These are phyloP conservation scores for Agrypnus murinus DNA, from an alignment of 2,888 invertebrate genomes.

Conservation along the genomic window DNA sequence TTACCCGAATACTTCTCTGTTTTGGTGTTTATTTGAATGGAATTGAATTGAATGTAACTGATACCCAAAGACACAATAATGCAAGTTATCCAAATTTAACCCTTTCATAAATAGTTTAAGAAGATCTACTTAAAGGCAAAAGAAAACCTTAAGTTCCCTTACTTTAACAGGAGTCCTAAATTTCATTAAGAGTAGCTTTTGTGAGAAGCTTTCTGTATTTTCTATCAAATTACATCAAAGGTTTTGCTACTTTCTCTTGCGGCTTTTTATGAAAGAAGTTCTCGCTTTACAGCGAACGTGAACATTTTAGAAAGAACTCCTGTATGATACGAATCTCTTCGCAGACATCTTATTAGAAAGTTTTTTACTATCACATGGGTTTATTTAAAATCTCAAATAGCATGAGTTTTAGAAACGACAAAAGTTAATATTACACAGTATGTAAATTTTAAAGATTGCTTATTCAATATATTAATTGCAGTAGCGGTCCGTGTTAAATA, in stretches of 20 bases:
- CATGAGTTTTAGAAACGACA: no score
- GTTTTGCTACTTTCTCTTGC: constrained; percentile 37
- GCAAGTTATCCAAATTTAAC: constrained; percentile 4
- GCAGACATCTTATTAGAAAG: constrained; percentile 23
- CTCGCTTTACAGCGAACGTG: constrained; percentile 34
- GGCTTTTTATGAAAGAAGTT: constrained; percentile 38
- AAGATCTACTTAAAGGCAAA: constrained; percentile 23
- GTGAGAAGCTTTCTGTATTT: constrained; percentile 33
- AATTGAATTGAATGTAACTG: no score
- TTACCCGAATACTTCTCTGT: no score
- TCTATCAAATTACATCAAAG: constrained; percentile 46
- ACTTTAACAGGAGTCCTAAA: constrained; percentile 28
- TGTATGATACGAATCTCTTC: constrained; percentile 1
- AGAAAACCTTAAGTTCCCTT: constrained; percentile 27
- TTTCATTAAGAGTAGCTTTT: constrained; percentile 39
- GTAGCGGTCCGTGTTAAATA: no score
- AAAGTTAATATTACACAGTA: no score
- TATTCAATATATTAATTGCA: no score
- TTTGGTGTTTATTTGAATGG: no score
- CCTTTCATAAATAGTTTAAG: constrained; percentile 22
- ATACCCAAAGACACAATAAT: neutral
- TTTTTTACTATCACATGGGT: neutral
- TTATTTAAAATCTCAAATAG: no score
- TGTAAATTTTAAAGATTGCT: no score
- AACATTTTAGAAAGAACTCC: constrained; percentile 37